Percentiles rank a stretch among this genome's conserved stretches.
Conservation (phyloP, 1,140 invertebrate species). For the Ctenoplectra terminalis region DNA sequence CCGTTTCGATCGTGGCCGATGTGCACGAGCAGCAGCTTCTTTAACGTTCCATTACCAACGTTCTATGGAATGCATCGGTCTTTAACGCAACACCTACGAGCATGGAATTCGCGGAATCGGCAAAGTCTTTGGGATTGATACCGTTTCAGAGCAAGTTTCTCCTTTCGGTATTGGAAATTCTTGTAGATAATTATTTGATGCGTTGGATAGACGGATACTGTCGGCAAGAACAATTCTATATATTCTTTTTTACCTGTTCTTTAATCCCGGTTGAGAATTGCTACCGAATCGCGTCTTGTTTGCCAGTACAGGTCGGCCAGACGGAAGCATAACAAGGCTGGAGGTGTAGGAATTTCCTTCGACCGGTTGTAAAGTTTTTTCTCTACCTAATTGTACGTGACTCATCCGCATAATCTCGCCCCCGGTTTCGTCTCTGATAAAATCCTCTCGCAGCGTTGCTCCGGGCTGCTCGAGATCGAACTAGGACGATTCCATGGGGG, state of each 20-base stretch:
- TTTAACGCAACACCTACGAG: conserved; percentile 68
- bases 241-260: too few relatives aligned
- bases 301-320: background rate
- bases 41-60: conserved; percentile 68
- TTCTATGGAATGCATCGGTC: conserved; percentile 64
- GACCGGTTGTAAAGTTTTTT: background rate
- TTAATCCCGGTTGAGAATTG: background rate
- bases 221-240: too few relatives aligned
- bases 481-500: background rate
- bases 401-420: background rate
- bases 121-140: background rate
- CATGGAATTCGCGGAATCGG: conserved; percentile 39
- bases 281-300: background rate
- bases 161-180: background rate
- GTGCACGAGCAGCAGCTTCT: conserved; percentile 64
- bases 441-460: background rate
- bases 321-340: too few relatives aligned
- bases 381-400: background rate
- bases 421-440: background rate
- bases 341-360: conserved; percentile 1
- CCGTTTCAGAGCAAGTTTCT: background rate
- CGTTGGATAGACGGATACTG: too few relatives aligned
- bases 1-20: conserved; percentile 30
- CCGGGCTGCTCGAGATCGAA: background rate
- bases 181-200: background rate